Evolutionary conservation across 2,797 vertebrate genomes (phyloP).

Genomic region (Chiloscyllium punctatum): DNA sequence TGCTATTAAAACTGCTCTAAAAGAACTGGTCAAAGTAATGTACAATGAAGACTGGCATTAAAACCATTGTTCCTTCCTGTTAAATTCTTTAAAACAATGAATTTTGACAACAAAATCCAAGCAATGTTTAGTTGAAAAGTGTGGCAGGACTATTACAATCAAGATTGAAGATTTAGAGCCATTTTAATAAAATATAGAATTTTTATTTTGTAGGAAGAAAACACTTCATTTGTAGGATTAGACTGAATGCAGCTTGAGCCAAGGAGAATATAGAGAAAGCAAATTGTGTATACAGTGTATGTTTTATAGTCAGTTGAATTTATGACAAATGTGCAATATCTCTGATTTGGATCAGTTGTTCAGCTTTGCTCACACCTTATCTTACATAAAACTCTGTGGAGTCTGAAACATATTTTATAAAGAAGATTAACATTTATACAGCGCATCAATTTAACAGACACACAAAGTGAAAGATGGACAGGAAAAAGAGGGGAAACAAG

Average conservation of each 20-base stretch:
- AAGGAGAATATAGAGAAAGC: background rate
- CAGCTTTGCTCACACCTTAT: constrained; percentile 12
- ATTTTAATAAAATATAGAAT: background rate
- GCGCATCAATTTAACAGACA: background rate
- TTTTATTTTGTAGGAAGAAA: background rate
- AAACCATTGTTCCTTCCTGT: background rate
- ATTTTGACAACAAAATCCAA: background rate
- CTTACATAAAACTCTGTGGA: background rate
- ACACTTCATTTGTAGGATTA: background rate
- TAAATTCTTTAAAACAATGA: background rate
- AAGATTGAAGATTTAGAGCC: background rate
- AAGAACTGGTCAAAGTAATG: background rate
- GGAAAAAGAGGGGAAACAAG: background rate
- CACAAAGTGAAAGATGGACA: background rate
- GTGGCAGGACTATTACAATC: background rate
- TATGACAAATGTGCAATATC: background rate
- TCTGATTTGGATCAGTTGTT: constrained; percentile 33
- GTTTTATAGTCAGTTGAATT: background rate
- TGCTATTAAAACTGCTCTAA: background rate
- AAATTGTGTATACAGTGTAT: background rate
- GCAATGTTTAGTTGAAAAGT: background rate
- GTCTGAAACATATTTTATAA: constrained; percentile 1
- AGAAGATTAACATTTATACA: background rate
- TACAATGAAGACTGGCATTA: background rate
- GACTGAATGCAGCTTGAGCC: background rate